Evolutionary conservation across 2,797 vertebrate species (phyloP).

Genomic region (Hyperoplus immaculatus): DNA sequence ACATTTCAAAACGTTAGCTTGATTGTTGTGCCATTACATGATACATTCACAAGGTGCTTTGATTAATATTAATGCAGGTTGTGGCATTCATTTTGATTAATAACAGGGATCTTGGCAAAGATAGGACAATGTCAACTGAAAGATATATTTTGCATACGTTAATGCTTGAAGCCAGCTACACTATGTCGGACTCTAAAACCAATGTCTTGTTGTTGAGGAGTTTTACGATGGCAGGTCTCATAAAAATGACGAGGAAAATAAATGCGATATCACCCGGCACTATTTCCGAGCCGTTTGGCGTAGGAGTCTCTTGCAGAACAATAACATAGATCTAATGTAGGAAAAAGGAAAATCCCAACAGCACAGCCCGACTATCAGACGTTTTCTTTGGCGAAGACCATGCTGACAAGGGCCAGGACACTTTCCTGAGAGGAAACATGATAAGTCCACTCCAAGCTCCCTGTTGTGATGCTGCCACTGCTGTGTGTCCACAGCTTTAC

Average conservation of each 20-base stretch:
- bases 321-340: constrained; percentile 32
- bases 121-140: not conserved
- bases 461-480: constrained; percentile 40
- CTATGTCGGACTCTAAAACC: constrained; percentile 1
- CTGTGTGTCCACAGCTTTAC: constrained; percentile 16
- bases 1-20: not conserved
- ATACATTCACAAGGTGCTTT: not conserved
- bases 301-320: constrained; percentile 33
- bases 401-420: constrained; percentile 64
- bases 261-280: not conserved
- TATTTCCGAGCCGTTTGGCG: constrained; percentile 31
- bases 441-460: constrained; percentile 61
- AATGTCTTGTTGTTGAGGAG: constrained; percentile 14
- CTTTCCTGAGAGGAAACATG: constrained; percentile 79
- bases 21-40: constrained; percentile 1
- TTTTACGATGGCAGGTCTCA: constrained; percentile 16
- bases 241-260: constrained; percentile 31
- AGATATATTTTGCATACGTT: not conserved
- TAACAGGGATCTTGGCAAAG: not conserved
- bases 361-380: constrained; percentile 48
- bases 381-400: constrained; percentile 65
- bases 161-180: not conserved
- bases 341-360: constrained; percentile 69
- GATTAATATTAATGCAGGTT: constrained; percentile 3
- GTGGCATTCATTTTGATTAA: constrained; percentile 24